Base-by-base conservation (phyloP, 1,140 invertebrate genomes). In the Cecropterus lyciades region DNA sequence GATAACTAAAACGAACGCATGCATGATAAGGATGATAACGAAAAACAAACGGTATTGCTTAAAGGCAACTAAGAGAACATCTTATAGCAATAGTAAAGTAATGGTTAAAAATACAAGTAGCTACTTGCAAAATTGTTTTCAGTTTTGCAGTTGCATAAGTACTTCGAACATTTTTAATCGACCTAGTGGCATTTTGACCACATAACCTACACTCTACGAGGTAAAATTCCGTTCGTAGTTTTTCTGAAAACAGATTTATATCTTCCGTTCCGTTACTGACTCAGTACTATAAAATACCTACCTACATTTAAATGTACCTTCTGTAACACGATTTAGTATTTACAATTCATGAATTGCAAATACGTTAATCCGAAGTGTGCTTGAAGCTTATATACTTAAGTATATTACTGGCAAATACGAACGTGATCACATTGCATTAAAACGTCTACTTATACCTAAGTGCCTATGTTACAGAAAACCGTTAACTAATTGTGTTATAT, bases 161-260 rank as follows among this genome's bases (percentile, higher is more conserved):
- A 33, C 24, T 33, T 27, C 27, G 66, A 62, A 63, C 46, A 59
- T 24, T 59, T 68, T 62, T 60, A 65, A 52, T 45, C 65, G 67
- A 65, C 67, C 67, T 72, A 46, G 46, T 71, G 46, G 70, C 60
- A 68, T 73, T 79, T 65, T 51, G 60, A 70, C 67, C 71, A 72
- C 64, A 56, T 60, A 52, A 43, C 11, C 43, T 13, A 5, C 24
- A 27, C 17, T 62, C 51, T 43, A 1, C 27, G 14, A 46, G 53
- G 65, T 51, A 55, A 67, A 49, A 67, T 57, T 52, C 56, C 65
- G 48, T 48, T 42, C 40, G 24, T 60, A 62, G 65, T 37, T 75
- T 79, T 72, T 75, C 70, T 67, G 42, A 66, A 73, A 73, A 65
- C 55, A 72, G 71, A 79, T 76, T 79, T 75, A 75, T 78, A 67